phyloP scores from a whole-genome alignment of 2,797 vertebrate species.

The Gallinago stenura region DNA sequence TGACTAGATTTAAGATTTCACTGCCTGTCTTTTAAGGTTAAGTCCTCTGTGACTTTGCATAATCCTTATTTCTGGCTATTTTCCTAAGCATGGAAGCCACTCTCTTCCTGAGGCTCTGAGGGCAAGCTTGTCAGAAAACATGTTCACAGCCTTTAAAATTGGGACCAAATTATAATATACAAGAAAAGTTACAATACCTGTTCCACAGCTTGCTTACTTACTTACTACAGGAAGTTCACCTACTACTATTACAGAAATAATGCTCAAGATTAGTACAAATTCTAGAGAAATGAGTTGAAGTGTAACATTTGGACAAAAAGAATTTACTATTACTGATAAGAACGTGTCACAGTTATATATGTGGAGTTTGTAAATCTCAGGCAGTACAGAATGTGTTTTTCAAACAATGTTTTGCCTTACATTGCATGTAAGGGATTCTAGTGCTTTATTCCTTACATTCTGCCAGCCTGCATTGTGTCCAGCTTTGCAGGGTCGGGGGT shows the following conservation, averaged over 20 bases:
- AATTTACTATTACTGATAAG: not conserved
- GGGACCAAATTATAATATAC: not conserved
- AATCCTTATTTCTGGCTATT: not conserved
- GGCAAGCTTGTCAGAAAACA: not conserved
- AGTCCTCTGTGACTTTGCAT: not conserved
- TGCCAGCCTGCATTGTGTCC: fast-evolving
- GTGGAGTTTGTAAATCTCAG: not conserved
- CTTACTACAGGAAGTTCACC: not conserved
- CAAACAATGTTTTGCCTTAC: not conserved
- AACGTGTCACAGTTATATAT: not conserved
- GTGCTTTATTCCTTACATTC: not conserved
- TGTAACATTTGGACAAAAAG: not conserved
- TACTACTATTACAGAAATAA: not conserved
- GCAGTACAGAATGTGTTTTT: not conserved
- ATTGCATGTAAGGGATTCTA: not conserved
- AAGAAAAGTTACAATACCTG: not conserved
- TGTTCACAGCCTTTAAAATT: not conserved
- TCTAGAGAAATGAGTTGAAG: not conserved
- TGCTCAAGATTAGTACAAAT: not conserved
- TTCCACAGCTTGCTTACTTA: not conserved
- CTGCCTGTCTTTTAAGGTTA: not conserved
- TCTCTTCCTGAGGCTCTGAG: not conserved
- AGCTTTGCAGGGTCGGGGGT: not conserved
- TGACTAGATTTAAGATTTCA: not conserved
- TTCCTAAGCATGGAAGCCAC: not conserved